Conservation (phyloP, 2,888 invertebrate species). For the Ariolimax columbianus region DNA sequence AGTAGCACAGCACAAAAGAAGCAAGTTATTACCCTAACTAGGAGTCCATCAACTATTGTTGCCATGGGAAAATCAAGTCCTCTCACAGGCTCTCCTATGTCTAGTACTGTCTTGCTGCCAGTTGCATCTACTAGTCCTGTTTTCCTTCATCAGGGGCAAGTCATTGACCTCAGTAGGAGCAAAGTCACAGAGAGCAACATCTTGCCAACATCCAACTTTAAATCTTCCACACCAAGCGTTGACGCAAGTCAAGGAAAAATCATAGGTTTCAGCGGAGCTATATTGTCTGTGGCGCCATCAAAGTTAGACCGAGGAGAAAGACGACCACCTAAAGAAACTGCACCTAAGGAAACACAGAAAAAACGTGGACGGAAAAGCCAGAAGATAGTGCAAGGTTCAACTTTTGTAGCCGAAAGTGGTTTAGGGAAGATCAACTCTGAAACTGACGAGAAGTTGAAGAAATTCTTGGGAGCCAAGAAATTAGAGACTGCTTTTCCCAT, state of each 20-base stretch:
- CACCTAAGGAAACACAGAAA: not conserved
- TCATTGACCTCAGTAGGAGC: constrained; percentile 35
- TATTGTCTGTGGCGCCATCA: constrained; percentile 37
- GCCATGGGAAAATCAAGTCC: not conserved
- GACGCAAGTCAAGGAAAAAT: constrained; percentile 26
- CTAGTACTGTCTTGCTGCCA: not conserved
- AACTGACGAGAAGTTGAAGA: constrained; percentile 46
- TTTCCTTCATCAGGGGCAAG: constrained; percentile 38
- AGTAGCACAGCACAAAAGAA: not conserved
- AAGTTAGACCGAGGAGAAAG: not conserved
- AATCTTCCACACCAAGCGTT: not conserved
- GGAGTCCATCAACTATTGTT: not conserved
- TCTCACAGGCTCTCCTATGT: not conserved
- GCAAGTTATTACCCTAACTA: not conserved
- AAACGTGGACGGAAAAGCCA: constrained; percentile 26
- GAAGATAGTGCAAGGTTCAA: not conserved
- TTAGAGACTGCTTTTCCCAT: not conserved
- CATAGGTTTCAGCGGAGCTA: constrained; percentile 48
- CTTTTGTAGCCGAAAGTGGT: not conserved
- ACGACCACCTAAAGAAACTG: not conserved
- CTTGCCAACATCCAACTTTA: not conserved
- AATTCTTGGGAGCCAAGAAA: constrained; percentile 46
- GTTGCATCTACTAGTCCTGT: constrained; percentile 12
- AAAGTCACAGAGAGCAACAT: not conserved
- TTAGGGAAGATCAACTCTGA: constrained; percentile 45